A percentile compares a stretch with the other conserved stretches of the same genome.
Conservation (phyloP, 2,888 invertebrate species). For the Mimachlamys varia region DNA sequence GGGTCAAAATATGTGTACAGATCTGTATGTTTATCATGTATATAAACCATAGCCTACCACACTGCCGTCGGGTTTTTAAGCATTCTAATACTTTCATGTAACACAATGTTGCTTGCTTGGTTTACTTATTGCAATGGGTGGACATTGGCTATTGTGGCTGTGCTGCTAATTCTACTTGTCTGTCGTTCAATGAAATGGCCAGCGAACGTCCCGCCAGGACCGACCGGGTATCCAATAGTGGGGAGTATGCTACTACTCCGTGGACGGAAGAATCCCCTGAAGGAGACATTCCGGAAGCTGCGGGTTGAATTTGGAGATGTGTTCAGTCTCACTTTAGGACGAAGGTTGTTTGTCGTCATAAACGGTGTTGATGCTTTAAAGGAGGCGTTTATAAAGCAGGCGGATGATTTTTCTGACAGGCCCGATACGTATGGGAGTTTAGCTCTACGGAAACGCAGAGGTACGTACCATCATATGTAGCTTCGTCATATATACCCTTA, state of each 20-base stretch:
- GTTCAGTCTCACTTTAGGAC: slow-evolving; percentile 58
- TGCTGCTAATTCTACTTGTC: not conserved
- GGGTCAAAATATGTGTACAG: not conserved
- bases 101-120: not conserved
- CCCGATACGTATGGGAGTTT: slow-evolving; percentile 52
- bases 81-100: not conserved
- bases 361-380: slow-evolving; percentile 59
- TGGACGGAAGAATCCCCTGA: no score
- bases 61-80: not conserved
- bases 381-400: slow-evolving; percentile 61
- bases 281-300: slow-evolving; percentile 53
- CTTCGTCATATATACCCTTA: no score
- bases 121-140: not conserved
- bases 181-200: not conserved
- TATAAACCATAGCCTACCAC: not conserved
- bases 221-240: not conserved
- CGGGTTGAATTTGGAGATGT: slow-evolving; percentile 62
- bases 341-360: slow-evolving; percentile 56
- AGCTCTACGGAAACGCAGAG: slow-evolving; percentile 10
- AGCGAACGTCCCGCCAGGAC: slow-evolving; percentile 10
- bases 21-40: not conserved
- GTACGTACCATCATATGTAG: slow-evolving; percentile 9
- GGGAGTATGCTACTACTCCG: not conserved
- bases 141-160: not conserved
- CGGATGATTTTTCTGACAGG: slow-evolving; percentile 57